phyloP scores from a whole-genome alignment of 2,888 invertebrate genomes.

The Cabera pusaria region DNA sequence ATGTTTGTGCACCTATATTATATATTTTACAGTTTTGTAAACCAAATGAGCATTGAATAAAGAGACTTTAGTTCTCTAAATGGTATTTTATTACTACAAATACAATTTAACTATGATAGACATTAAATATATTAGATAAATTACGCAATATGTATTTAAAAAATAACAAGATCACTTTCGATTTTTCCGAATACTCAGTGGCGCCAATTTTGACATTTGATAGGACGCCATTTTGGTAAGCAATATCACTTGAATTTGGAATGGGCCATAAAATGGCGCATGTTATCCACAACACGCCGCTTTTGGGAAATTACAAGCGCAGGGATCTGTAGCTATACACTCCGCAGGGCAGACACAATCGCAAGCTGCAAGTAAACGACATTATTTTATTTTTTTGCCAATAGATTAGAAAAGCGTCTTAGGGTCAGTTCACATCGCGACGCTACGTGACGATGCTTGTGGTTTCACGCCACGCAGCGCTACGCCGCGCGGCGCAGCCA shows the following conservation, averaged over 20 bases:
- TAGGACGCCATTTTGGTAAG: constrained; percentile 34
- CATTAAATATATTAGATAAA: constrained; percentile 14
- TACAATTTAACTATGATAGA: constrained; percentile 24
- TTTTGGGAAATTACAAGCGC: constrained; percentile 67
- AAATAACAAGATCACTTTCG: constrained; percentile 5
- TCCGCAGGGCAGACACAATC: constrained; percentile 65
- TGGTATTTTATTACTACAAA: constrained; percentile 26
- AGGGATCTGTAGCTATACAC: constrained; percentile 71
- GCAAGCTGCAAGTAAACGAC: constrained; percentile 62
- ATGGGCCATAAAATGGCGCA: constrained; percentile 40
- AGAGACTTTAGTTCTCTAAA: constrained; percentile 28
- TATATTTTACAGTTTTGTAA: no score
- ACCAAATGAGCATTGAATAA: constrained; percentile 21
- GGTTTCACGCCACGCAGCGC: no score
- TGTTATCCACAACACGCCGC: constrained; percentile 61
- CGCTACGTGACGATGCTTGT: no score
- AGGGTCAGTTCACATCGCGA: no score
- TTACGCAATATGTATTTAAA: constrained; percentile 8
- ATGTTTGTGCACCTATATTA: no score
- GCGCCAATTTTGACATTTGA: constrained; percentile 12
- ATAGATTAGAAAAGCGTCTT: no score
- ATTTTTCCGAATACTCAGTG: background rate
- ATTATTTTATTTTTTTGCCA: no score
- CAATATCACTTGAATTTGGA: constrained; percentile 54
- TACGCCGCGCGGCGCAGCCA: no score